A percentile compares a stretch with the other conserved stretches of the same genome.
Conservation (phyloP, 30 jellyfish, hydroid and myxozoan genomes). For the Sanderia malayensis region DNA sequence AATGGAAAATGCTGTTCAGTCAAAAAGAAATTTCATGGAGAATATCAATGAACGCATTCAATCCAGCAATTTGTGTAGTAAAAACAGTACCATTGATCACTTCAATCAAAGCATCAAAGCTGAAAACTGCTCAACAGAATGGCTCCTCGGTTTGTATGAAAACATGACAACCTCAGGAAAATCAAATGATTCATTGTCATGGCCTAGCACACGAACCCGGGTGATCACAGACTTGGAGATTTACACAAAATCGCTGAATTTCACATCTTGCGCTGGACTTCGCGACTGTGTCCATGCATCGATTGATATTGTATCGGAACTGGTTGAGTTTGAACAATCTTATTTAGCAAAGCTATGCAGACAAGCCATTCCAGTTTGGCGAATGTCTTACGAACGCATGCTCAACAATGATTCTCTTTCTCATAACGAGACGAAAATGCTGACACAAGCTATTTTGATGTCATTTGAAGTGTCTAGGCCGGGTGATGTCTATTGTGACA, state of each 20-base stretch:
- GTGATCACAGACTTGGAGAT: conserved; percentile 21
- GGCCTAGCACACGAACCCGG: conserved; percentile 34
- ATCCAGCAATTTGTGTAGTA: neutral
- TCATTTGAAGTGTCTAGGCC: conserved; percentile 17
- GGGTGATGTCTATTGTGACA: conserved; percentile 28
- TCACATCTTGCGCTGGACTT: conserved; percentile 40
- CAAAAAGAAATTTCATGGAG: conserved; percentile 5
- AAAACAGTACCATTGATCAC: no score
- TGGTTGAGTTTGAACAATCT: conserved; percentile 27
- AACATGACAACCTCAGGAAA: neutral
- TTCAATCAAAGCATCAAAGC: neutral
- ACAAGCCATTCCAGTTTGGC: conserved; percentile 25
- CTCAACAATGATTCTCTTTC: conserved; percentile 9
- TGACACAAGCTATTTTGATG: neutral
- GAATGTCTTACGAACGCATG: conserved; percentile 3
- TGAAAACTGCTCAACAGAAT: conserved; percentile 1
- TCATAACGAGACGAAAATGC: conserved; percentile 13
- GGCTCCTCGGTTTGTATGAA: conserved; percentile 26
- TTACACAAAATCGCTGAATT: conserved; percentile 22
- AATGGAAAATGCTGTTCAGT: conserved; percentile 15
- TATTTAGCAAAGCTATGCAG: conserved; percentile 18
- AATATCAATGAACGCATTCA: neutral
- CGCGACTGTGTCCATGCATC: conserved; percentile 43
- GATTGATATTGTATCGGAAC: conserved; percentile 5
- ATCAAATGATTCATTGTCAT: conserved; percentile 2